phyloP scores from a whole-genome alignment of 2,888 invertebrate genomes.

The Bellardia bayeri region DNA sequence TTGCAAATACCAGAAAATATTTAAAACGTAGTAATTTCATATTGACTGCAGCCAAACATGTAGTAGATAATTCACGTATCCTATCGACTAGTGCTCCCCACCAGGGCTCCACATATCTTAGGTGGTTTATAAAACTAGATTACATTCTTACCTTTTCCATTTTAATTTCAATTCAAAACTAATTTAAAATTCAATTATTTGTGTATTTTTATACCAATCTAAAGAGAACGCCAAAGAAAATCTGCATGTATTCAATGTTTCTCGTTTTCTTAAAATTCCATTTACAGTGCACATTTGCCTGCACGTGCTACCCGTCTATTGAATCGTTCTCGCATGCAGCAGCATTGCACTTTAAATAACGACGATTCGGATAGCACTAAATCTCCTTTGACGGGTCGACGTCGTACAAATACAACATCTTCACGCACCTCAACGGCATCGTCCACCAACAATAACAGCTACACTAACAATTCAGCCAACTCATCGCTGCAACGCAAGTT shows the following conservation, averaged over 20 bases:
- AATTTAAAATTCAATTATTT: slow-evolving; percentile 55
- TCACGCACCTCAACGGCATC: slow-evolving; percentile 80
- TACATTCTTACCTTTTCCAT: background rate
- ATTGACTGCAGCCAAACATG: slow-evolving; percentile 66
- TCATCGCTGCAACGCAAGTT: slow-evolving; percentile 64
- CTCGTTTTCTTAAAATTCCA: slow-evolving; percentile 19
- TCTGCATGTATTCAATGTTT: background rate
- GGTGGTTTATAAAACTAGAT: slow-evolving; percentile 53
- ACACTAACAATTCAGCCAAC: slow-evolving; percentile 59
- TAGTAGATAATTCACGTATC: slow-evolving; percentile 67
- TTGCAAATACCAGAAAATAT: slow-evolving; percentile 69
- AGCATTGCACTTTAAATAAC: slow-evolving; percentile 79
- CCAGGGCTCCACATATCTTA: slow-evolving; percentile 73
- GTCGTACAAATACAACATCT: slow-evolving; percentile 74
- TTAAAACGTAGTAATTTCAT: slow-evolving; percentile 66
- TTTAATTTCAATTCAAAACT: slow-evolving; percentile 8
- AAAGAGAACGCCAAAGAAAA: background rate
- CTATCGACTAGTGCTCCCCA: slow-evolving; percentile 78
- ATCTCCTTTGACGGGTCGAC: slow-evolving; percentile 77
- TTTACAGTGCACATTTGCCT: slow-evolving; percentile 83
- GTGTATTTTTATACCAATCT: background rate
- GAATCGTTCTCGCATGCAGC: slow-evolving; percentile 84
- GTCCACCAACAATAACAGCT: slow-evolving; percentile 72
- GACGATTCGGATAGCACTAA: slow-evolving; percentile 83
- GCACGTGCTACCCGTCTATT: slow-evolving; percentile 83